Evolutionary conservation across 1,140 invertebrate species (phyloP).

Genomic region (Drosophila pruinosa): DNA sequence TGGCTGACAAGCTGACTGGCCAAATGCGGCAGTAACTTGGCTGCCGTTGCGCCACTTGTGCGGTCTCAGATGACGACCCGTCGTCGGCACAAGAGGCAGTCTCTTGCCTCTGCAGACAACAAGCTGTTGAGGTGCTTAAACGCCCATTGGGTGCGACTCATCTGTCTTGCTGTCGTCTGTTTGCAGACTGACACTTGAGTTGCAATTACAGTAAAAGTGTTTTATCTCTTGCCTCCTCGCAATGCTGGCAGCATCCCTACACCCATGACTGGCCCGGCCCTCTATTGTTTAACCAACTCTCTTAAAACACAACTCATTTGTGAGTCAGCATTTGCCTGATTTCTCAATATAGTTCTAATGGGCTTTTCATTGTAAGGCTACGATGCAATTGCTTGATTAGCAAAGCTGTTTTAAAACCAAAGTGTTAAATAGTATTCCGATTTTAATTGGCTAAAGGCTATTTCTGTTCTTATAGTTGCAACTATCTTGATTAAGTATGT

Average conservation of each 20-base stretch:
- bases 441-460: too few species aligned
- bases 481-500: too few species aligned
- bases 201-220: slow-evolving; percentile 42
- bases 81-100: slow-evolving; percentile 6
- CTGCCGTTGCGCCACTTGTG: slow-evolving; percentile 56
- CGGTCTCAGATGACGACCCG: slow-evolving; percentile 57
- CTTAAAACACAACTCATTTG: not conserved
- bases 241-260: too few species aligned
- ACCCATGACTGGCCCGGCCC: not conserved
- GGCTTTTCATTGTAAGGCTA: not conserved
- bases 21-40: slow-evolving; percentile 33
- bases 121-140: slow-evolving; percentile 44
- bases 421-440: too few species aligned
- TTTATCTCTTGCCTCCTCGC: too few species aligned
- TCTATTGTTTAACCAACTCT: not conserved
- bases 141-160: slow-evolving; percentile 28
- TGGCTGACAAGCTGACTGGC: slow-evolving; percentile 37
- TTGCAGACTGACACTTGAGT: slow-evolving; percentile 26
- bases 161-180: slow-evolving; percentile 2
- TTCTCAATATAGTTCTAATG: not conserved
- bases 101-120: slow-evolving; percentile 37
- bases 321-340: not conserved
- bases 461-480: too few species aligned
- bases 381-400: not conserved
- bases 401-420: too few species aligned